These are phyloP conservation scores for Eulemur rubriventer DNA, from an alignment of 2,797 vertebrate genomes.

Conservation along the genomic window DNA sequence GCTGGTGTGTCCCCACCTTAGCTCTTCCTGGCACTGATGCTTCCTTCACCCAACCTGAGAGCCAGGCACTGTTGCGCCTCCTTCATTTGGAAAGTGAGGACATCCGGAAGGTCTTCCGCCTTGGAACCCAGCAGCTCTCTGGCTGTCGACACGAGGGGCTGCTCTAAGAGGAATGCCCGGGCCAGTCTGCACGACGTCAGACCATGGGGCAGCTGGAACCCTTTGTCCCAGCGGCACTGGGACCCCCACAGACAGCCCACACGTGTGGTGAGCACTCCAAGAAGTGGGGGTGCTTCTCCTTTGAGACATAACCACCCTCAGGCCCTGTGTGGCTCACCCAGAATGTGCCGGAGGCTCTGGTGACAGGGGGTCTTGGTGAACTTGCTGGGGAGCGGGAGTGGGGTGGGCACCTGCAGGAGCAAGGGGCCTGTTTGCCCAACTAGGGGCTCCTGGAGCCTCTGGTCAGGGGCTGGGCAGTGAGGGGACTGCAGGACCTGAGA, in stretches of 20 bases:
- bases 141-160: fast-evolving
- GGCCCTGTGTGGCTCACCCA: too few species aligned
- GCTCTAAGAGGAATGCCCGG: fast-evolving
- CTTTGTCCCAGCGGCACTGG: not conserved
- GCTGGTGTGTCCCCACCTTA: not conserved
- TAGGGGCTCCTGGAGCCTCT: not conserved
- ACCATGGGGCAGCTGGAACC: too few species aligned
- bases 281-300: fast-evolving
- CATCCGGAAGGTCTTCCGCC: not conserved
- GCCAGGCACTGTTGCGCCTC: not conserved
- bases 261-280: fast-evolving
- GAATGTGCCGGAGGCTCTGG: not conserved
- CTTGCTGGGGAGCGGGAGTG: not conserved
- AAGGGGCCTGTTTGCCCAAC: not conserved
- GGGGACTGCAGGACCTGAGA: not conserved
- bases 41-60: not conserved
- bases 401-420: not conserved
- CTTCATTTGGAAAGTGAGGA: not conserved
- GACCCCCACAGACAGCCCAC: not conserved
- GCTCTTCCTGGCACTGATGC: not conserved
- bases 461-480: not conserved
- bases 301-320: not conserved
- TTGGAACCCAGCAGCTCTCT: not conserved
- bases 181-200: not conserved
- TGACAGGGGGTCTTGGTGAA: not conserved